Base-by-base conservation (phyloP, 1,140 invertebrate genomes). In the Rhynchophorus ferrugineus region DNA sequence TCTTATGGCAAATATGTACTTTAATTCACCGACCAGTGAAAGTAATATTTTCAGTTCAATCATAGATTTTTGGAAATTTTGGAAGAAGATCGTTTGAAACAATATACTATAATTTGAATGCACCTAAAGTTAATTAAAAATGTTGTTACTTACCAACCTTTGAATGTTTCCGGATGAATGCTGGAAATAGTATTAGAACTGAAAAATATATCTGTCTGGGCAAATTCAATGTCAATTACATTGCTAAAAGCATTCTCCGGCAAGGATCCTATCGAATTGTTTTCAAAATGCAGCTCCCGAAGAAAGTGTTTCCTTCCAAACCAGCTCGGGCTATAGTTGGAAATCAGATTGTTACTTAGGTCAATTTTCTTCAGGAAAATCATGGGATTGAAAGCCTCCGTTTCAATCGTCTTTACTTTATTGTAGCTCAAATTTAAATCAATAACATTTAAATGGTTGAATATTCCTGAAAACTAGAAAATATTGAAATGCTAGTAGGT, bases 361-460 rank as follows among this genome's bases (percentile, higher is more conserved):
- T 34, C 11, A n/a, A 54, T 21, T 44, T 47, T 38, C 39, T 48
- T 43, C 11, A 54, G 16, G 22, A 42, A 47, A 34, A 43, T 42
- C 52, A 54, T 47, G 17, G 41, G 38, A 21, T 43, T 47, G n/a
- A 54, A 14, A n/a, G 52, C 52, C 6, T 54, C 52, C 14, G 44
- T 14, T 33, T 54, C 44, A 18, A 48, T 42, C 21, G 20, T 35
- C 24, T 38, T 41, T 13, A 54, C 42, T 44, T 37, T 54, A 29
- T 54, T 54, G 44, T 47, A 24, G 22, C 18, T 44, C 17, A 54
- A 16, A 19, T 53, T 39, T 39, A 53, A 16, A 14, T 45, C 33
- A 20, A 21, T 33, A 17, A 53, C 14, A 11, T 45, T 18, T 6
- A 53, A 43, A 3, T 43, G 19, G 35, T 53, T 53, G 18, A 53